These are phyloP conservation scores for Sialis fuliginosa DNA, from an alignment of 2,888 invertebrate genomes.

Conservation along the genomic window DNA sequence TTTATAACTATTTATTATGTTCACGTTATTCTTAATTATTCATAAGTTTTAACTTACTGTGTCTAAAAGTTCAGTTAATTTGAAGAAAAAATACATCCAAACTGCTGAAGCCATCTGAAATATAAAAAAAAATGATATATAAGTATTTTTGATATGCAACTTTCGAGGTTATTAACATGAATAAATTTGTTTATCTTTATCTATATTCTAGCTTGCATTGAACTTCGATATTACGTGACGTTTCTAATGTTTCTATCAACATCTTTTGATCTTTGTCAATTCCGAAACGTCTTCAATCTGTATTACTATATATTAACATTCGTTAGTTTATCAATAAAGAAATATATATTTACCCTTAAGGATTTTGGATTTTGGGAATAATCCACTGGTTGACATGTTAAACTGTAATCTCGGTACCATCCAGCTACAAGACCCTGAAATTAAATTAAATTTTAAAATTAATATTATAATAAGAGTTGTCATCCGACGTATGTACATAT, in stretches of 20 bases:
- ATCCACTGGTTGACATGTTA: constrained; percentile 55
- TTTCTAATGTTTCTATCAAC: background rate
- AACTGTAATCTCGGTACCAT: constrained; percentile 41
- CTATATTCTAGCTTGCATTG: too few species aligned
- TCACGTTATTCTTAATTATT: too few species aligned
- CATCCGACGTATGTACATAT: background rate
- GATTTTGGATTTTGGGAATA: constrained; percentile 38
- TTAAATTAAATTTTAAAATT: constrained; percentile 1
- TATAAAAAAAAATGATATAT: background rate
- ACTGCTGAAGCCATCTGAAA: constrained; percentile 26
- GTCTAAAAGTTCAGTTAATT: constrained; percentile 34
- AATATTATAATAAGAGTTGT: background rate
- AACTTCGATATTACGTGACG: too few species aligned
- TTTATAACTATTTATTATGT: too few species aligned
- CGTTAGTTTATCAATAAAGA: constrained; percentile 12
- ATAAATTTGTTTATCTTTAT: too few species aligned
- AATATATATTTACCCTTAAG: constrained; percentile 32
- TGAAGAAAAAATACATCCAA: constrained; percentile 32
- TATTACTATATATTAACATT: background rate
- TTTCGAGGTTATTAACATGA: too few species aligned
- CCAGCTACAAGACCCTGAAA: constrained; percentile 20
- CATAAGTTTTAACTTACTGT: constrained; percentile 20
- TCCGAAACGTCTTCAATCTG: background rate
- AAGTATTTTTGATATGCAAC: background rate
- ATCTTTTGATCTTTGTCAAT: background rate